These are phyloP conservation scores for Crossocerus cetratus DNA, from an alignment of 2,888 invertebrate species.

Conservation along the genomic window DNA sequence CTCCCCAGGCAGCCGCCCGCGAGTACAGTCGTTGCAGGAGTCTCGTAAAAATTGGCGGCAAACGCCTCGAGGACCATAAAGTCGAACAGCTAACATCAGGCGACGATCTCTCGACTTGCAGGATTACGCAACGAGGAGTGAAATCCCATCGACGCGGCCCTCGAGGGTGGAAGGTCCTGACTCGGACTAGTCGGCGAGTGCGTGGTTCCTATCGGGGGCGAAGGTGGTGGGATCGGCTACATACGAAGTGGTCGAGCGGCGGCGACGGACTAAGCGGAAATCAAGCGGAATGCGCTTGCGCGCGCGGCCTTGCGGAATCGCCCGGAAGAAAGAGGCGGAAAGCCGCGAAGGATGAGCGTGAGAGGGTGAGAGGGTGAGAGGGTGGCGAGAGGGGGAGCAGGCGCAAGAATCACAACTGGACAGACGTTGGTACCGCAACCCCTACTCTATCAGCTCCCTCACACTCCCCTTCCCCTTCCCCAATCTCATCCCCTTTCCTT, in stretches of 20 bases:
- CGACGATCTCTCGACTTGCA: background rate
- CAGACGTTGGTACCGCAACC: constrained; percentile 57
- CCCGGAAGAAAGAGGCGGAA: constrained; percentile 34
- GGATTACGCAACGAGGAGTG: constrained; percentile 7
- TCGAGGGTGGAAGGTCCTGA: constrained; percentile 1
- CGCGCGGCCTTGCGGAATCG: constrained; percentile 49
- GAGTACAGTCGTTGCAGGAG: too few species aligned
- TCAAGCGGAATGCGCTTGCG: constrained; percentile 62
- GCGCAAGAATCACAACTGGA: constrained; percentile 72
- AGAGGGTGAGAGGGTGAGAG: too few species aligned
- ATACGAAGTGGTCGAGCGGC: constrained; percentile 50
- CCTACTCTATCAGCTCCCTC: too few species aligned
- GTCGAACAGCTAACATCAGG: too few species aligned
- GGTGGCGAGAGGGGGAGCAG: constrained; percentile 38
- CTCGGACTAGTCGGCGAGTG: constrained; percentile 13
- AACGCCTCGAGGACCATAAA: too few species aligned
- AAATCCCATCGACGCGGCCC: background rate
- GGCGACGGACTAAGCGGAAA: constrained; percentile 60
- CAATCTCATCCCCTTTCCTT: constrained; percentile 30
- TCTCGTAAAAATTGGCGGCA: too few species aligned
- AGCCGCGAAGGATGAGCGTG: constrained; percentile 21
- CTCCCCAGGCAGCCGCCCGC: too few species aligned
- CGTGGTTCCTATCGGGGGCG: constrained; percentile 33
- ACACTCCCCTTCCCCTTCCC: constrained; percentile 36
- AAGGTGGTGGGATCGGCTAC: constrained; percentile 49